Evolutionary conservation across 2,113 vertebrate genomes (phyloP).

Genomic region (Stegostoma tigrinum): DNA sequence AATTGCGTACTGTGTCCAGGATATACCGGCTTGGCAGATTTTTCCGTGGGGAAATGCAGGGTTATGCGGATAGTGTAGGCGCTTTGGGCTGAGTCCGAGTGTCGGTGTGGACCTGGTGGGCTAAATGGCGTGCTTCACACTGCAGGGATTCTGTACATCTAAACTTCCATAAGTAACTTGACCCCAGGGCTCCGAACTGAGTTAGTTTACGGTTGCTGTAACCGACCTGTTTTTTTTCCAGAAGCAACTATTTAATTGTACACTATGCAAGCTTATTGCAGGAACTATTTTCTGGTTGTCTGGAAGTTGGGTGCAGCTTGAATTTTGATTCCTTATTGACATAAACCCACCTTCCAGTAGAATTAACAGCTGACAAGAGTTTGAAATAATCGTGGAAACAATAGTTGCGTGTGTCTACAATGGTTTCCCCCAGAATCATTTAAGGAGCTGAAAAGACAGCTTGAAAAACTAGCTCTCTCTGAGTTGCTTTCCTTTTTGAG

Average conservation of each 20-base stretch:
- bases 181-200: neutral
- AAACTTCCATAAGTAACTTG: neutral
- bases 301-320: neutral
- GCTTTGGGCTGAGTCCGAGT: neutral
- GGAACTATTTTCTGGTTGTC: neutral
- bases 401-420: neutral
- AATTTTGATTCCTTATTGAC: neutral
- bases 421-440: neutral
- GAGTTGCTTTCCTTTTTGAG: neutral
- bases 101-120: too few species aligned
- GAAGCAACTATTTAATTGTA: neutral
- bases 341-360: neutral
- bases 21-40: too few species aligned
- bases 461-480: neutral
- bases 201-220: neutral
- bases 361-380: neutral
- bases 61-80: too few species aligned
- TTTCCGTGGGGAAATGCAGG: too few species aligned
- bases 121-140: too few species aligned
- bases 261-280: neutral
- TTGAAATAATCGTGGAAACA: neutral
- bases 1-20: too few species aligned
- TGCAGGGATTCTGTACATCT: too few species aligned
- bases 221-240: neutral
- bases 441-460: too few species aligned